Evolutionary conservation across 2,888 invertebrate species (phyloP), one percentile per base, ranked within the genome.

Genomic region (Cremastobaeus sp.): DNA sequence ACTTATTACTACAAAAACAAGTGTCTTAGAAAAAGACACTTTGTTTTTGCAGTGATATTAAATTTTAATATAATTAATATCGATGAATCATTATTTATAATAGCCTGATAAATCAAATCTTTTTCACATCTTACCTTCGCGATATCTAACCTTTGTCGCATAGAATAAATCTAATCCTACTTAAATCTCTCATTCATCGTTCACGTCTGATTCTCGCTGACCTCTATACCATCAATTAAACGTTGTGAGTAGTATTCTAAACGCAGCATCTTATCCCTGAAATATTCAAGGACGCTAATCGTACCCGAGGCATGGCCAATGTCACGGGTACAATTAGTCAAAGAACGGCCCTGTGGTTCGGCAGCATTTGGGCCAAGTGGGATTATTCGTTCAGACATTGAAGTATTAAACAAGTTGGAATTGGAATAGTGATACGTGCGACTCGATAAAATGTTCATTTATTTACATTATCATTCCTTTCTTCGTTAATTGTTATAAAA

Each of bases 291-390:
- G 74, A 62, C 74, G 55, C 41, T 37, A 30, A 59, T 39, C 59
- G 52, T 48, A 20, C 20, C 37, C n/a, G 35, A 18, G 17, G 32
- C 66, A 75, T 71, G 66, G 74, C 55, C 70, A 75, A 71, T 70
- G 74, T 70, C 66, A 71, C 57, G n/a, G n/a, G n/a, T n/a, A n/a
- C 35, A 55, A 60, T 65, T 57, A 50, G 62, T 48, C 45, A 48
- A 48, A 62, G 74, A 66, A 66, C 68, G 60, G 45, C 50, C 37
- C 11, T 39, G 54, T 8, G 43, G 52, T 71, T 48, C 18, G 54
- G 17, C 17, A 32, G 43, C 69, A 75, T 70, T 60, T 75, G 74
- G 74, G 70, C 39, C 74, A 75, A 75, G 74, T 70, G 50, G 74
- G 74, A 32, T 57, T 75, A 71, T 71, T 59, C 60, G 35, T 37